Percentiles rank a stretch among this genome's conserved stretches.
Conservation (phyloP, 2,888 invertebrate species). For the Nymphalis polychloros region DNA sequence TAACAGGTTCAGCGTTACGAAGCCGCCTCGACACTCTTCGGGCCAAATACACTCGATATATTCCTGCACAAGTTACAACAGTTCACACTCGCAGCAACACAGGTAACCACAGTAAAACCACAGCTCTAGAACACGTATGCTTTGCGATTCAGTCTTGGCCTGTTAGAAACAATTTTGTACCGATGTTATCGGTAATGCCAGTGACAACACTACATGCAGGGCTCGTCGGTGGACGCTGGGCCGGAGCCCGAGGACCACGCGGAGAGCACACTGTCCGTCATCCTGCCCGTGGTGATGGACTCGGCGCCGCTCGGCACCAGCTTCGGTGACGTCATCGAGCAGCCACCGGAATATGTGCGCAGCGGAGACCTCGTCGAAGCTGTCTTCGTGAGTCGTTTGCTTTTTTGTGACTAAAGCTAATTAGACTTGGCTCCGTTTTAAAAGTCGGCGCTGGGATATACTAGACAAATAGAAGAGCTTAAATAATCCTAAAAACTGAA, state of each 20-base stretch:
- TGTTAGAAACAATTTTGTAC: not conserved
- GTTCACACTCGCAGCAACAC: constrained; percentile 81
- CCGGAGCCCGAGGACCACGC: constrained; percentile 87
- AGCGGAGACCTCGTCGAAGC: constrained; percentile 86
- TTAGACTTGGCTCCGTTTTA: too few relatives aligned
- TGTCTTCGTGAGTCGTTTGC: constrained; percentile 85
- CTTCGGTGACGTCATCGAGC: constrained; percentile 87
- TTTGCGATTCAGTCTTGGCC: not conserved
- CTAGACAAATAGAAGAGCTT: too few relatives aligned
- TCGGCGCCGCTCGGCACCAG: constrained; percentile 83
- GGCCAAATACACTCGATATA: constrained; percentile 90
- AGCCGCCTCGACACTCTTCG: constrained; percentile 92
- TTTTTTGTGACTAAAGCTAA: not conserved
- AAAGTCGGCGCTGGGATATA: too few relatives aligned
- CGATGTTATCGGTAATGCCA: not conserved
- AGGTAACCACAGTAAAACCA: constrained; percentile 47
- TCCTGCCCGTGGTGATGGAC: constrained; percentile 89
- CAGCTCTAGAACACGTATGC: not conserved
- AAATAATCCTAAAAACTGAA: too few relatives aligned
- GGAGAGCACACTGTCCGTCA: constrained; percentile 86
- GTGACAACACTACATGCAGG: constrained; percentile 52
- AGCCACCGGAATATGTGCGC: constrained; percentile 84
- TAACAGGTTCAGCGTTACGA: constrained; percentile 92
- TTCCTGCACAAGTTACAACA: constrained; percentile 86
- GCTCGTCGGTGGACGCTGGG: constrained; percentile 77